phyloP scores from a whole-genome alignment of 2,888 invertebrate species.

The Eilema caniola region DNA sequence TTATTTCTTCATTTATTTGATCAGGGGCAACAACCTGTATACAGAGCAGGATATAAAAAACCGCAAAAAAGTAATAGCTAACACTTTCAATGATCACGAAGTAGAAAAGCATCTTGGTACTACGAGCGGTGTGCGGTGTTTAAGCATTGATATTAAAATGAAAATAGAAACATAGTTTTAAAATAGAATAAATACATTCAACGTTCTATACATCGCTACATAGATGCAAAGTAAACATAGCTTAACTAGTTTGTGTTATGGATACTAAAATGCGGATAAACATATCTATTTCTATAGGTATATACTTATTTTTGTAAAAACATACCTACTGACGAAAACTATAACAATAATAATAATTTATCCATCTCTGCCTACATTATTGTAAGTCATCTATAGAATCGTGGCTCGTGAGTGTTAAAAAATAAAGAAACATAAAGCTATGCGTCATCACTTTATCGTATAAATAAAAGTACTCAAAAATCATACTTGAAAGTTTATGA shows the following conservation, averaged over 20 bases:
- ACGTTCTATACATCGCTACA: too few species aligned
- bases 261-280: too few species aligned
- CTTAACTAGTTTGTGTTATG: too few species aligned
- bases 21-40: slow-evolving; percentile 8
- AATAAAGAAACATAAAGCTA: background rate
- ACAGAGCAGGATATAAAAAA: slow-evolving; percentile 10
- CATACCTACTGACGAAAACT: too few species aligned
- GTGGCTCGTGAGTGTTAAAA: too few species aligned
- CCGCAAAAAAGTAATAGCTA: slow-evolving; percentile 13
- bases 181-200: too few species aligned
- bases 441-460: background rate
- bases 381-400: too few species aligned
- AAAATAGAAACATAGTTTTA: background rate
- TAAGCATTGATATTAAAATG: background rate
- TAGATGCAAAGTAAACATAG: too few species aligned
- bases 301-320: too few species aligned
- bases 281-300: too few species aligned
- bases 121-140: background rate
- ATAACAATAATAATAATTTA: too few species aligned
- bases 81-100: slow-evolving; percentile 16
- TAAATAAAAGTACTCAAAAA: background rate
- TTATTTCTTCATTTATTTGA: slow-evolving; percentile 15
- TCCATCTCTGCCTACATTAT: too few species aligned
- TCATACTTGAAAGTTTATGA: background rate
- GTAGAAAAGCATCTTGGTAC: background rate